phyloP scores from a whole-genome alignment of 2,888 invertebrate species.

The Pogonocherus hispidulus region DNA sequence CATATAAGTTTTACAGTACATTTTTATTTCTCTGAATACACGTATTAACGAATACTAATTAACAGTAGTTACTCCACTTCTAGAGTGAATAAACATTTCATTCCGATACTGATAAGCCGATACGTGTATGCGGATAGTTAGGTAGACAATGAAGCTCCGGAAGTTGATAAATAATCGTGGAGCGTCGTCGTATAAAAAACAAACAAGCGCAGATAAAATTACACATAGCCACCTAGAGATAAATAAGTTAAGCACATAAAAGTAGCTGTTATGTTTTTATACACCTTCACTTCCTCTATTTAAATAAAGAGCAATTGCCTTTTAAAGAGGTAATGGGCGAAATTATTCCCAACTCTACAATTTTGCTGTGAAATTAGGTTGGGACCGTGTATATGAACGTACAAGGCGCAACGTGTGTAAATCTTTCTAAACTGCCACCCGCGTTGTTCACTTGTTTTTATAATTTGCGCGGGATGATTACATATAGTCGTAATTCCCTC shows the following conservation, averaged over 20 bases:
- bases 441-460: neutral
- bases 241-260: constrained; percentile 49
- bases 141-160: constrained; percentile 45
- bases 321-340: constrained; percentile 27
- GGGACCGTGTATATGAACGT: neutral
- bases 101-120: neutral
- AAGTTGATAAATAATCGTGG: constrained; percentile 49
- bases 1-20: too few species aligned
- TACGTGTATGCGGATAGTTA: constrained; percentile 9
- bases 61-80: too few species aligned
- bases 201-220: constrained; percentile 48
- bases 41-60: too few species aligned
- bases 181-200: constrained; percentile 31
- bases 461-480: too few species aligned
- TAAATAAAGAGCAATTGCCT: constrained; percentile 32
- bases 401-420: constrained; percentile 9
- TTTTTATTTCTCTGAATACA: too few species aligned
- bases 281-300: constrained; percentile 26
- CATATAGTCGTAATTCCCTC: too few species aligned
- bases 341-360: constrained; percentile 29
- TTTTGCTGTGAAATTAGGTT: constrained; percentile 25
- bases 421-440: constrained; percentile 13
- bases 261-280: constrained; percentile 46
- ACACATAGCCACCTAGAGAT: constrained; percentile 47
- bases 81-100: neutral